phyloP scores from a whole-genome alignment of 2,113 vertebrate species.

The Eptatretus burgeri region DNA sequence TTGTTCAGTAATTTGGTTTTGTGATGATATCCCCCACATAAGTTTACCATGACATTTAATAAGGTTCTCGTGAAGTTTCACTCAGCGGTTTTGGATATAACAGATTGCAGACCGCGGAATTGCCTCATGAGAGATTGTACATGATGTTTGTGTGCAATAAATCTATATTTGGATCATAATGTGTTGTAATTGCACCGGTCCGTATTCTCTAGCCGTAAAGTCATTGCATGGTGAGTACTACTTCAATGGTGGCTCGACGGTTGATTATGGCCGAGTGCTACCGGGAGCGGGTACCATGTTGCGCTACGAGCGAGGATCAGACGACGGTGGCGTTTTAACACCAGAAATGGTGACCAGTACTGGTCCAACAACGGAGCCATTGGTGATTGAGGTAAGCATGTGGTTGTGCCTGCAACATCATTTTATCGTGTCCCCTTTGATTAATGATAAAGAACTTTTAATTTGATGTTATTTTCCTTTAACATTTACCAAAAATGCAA shows the following conservation, averaged over 20 bases:
- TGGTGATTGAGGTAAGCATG: slow-evolving; percentile 45
- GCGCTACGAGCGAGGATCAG: slow-evolving; percentile 44
- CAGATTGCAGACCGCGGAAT: too few relatives aligned
- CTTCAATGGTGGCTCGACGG: slow-evolving; percentile 72
- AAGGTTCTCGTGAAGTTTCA: too few relatives aligned
- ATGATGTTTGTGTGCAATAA: too few relatives aligned
- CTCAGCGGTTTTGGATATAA: too few relatives aligned
- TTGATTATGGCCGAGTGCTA: slow-evolving; percentile 32
- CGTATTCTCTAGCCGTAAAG: slow-evolving; percentile 34
- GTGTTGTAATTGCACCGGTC: too few relatives aligned
- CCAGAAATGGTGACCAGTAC: slow-evolving; percentile 42
- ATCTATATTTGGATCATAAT: too few relatives aligned
- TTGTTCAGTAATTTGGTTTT: too few relatives aligned
- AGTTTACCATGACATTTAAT: too few relatives aligned
- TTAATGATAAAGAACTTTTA: neutral
- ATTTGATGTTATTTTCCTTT: neutral
- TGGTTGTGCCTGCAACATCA: neutral
- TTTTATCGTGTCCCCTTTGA: too few relatives aligned
- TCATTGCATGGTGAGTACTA: slow-evolving; percentile 54
- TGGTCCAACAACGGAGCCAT: slow-evolving; percentile 63
- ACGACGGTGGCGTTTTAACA: slow-evolving; percentile 25
- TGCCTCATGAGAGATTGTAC: too few relatives aligned
- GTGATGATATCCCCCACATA: too few relatives aligned
- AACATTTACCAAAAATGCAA: neutral
- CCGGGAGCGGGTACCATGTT: slow-evolving; percentile 36